phyloP scores from a whole-genome alignment of 2,113 vertebrate genomes.

The Macrotus californicus region DNA sequence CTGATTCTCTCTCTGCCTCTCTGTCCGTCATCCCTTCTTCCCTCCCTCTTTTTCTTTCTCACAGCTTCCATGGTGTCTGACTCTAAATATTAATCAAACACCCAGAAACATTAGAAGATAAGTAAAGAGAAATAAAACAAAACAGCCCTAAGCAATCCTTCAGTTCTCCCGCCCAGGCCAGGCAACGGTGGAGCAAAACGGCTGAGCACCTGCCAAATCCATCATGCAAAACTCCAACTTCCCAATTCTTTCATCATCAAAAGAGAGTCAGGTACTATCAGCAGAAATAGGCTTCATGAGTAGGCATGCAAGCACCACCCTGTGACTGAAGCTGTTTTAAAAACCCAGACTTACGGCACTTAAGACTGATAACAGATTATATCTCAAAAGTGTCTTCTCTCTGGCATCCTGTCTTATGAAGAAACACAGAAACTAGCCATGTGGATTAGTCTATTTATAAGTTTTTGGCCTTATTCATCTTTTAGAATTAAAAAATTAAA shows the following conservation, averaged over 20 bases:
- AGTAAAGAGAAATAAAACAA: not conserved
- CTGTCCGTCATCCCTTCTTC: too few species aligned
- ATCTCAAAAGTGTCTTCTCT: slow-evolving; percentile 9
- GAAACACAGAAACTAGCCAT: slow-evolving; percentile 32
- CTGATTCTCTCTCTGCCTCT: not conserved
- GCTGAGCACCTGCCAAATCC: not conserved
- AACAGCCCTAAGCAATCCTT: not conserved
- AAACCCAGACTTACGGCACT: not conserved
- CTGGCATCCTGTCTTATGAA: not conserved
- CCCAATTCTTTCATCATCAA: not conserved
- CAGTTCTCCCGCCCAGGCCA: not conserved
- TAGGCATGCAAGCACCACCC: not conserved
- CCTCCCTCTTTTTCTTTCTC: not conserved
- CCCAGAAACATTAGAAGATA: not conserved
- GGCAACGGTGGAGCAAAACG: not conserved
- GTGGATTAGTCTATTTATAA: not conserved
- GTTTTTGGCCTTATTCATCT: not conserved
- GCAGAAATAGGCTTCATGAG: not conserved
- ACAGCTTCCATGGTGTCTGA: not conserved
- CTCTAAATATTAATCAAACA: not conserved
- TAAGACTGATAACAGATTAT: not conserved
- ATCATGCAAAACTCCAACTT: not conserved
- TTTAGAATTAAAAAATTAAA: slow-evolving; percentile 13
- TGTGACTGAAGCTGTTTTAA: not conserved
- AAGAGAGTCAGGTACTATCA: not conserved